These are phyloP conservation scores for Spialia ferax DNA, from an alignment of 2,888 invertebrate genomes.

Conservation along the genomic window DNA sequence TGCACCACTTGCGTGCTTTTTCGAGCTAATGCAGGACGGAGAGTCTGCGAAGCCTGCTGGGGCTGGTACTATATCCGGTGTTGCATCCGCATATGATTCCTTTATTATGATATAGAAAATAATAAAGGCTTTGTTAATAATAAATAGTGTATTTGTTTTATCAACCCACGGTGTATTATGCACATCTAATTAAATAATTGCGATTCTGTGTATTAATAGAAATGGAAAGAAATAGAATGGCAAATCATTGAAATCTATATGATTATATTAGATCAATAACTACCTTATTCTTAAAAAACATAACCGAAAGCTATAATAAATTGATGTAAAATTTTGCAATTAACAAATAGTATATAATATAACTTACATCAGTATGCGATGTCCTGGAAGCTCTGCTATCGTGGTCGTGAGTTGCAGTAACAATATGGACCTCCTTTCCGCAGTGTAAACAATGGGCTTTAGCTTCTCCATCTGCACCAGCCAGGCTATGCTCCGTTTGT, in stretches of 20 bases:
- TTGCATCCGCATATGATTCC: conserved; percentile 83
- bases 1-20: conserved; percentile 77
- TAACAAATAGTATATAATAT: background rate
- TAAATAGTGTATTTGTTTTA: too few species aligned
- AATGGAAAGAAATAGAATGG: too few species aligned
- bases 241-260: too few species aligned
- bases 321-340: background rate
- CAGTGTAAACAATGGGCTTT: conserved; percentile 93
- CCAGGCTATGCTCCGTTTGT: conserved; percentile 86
- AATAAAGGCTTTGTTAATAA: too few species aligned
- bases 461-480: conserved; percentile 84
- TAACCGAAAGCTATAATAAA: background rate
- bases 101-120: conserved; percentile 43
- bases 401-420: conserved; percentile 81
- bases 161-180: too few species aligned
- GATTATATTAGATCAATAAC: too few species aligned
- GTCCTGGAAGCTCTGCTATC: conserved; percentile 75
- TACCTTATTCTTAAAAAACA: too few species aligned
- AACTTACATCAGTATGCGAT: conserved; percentile 78
- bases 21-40: conserved; percentile 83
- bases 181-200: too few species aligned
- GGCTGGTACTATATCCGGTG: conserved; percentile 93
- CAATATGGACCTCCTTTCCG: conserved; percentile 92
- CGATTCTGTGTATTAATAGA: too few species aligned
- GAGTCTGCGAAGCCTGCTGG: conserved; percentile 96